Conservation (phyloP, 2,797 vertebrate genomes). For the Syndactyla subalaris region DNA sequence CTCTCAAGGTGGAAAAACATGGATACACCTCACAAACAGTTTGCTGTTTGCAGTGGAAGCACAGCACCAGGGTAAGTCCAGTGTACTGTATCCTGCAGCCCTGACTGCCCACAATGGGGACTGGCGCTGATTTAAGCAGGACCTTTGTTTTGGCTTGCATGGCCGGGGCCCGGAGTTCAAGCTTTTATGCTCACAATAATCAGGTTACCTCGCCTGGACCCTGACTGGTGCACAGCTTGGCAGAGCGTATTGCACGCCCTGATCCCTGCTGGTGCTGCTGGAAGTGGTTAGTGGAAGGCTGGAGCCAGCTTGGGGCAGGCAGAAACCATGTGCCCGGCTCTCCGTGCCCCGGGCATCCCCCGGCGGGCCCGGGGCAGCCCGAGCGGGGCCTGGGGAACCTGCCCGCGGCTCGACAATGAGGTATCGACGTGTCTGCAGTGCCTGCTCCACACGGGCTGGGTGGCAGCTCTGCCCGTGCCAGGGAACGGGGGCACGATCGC, state of each 20-base stretch:
- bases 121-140: not conserved
- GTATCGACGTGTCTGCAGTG: not conserved
- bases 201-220: not conserved
- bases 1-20: not conserved
- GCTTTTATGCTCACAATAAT: not conserved
- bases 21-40: not conserved
- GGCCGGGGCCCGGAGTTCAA: not conserved
- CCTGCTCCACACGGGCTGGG: accelerated
- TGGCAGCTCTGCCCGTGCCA: not conserved
- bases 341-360: no score
- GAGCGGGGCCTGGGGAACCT: not conserved
- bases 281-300: not conserved
- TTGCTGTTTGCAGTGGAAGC: not conserved
- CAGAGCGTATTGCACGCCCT: not conserved
- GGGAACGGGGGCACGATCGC: accelerated
- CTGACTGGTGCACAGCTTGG: not conserved
- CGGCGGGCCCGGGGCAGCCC: accelerated
- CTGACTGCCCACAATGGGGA: accelerated
- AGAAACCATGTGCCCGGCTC: accelerated
- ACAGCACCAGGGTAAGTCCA: not conserved
- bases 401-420: not conserved
- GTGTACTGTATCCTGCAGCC: accelerated
- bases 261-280: not conserved
- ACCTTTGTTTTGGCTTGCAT: not conserved
- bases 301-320: not conserved